A percentile compares a stretch with the other conserved stretches of the same genome.
phyloP scores from a whole-genome alignment of 2,797 vertebrate genomes.

The Poeciliopsis gracilis region DNA sequence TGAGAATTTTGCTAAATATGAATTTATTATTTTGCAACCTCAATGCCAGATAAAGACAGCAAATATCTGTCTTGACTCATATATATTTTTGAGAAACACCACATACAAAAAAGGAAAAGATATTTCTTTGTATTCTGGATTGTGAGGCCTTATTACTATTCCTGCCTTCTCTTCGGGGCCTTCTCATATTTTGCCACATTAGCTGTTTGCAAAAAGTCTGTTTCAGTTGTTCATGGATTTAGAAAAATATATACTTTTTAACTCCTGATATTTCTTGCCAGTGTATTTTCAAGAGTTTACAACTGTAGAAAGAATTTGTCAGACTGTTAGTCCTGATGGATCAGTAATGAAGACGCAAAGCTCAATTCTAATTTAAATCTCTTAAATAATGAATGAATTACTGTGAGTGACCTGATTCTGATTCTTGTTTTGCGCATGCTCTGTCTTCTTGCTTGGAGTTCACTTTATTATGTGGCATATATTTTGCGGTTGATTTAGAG shows the following conservation, averaged over 20 bases:
- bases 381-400: constrained; percentile 68
- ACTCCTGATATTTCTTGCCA: constrained; percentile 30
- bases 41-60: constrained; percentile 54
- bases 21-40: constrained; percentile 35
- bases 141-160: constrained; percentile 59
- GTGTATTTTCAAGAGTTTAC: constrained; percentile 31
- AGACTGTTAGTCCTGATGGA: constrained; percentile 33
- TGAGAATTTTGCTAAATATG: constrained; percentile 43
- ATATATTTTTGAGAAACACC: not conserved
- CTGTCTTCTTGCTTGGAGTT: constrained; percentile 18
- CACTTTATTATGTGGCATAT: not conserved
- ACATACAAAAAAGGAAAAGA: constrained; percentile 1
- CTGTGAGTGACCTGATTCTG: constrained; percentile 45
- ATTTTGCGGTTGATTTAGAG: not conserved
- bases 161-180: constrained; percentile 46
- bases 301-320: constrained; percentile 17
- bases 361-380: constrained; percentile 69
- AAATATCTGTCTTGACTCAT: constrained; percentile 63
- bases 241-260: constrained; percentile 16
- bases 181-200: constrained; percentile 56
- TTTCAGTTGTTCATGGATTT: constrained; percentile 41
- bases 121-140: constrained; percentile 48
- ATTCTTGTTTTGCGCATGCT: constrained; percentile 27
- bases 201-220: constrained; percentile 53
- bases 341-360: constrained; percentile 65